phyloP scores from a whole-genome alignment of 2,113 vertebrate species.

The Saguinus imperator region DNA sequence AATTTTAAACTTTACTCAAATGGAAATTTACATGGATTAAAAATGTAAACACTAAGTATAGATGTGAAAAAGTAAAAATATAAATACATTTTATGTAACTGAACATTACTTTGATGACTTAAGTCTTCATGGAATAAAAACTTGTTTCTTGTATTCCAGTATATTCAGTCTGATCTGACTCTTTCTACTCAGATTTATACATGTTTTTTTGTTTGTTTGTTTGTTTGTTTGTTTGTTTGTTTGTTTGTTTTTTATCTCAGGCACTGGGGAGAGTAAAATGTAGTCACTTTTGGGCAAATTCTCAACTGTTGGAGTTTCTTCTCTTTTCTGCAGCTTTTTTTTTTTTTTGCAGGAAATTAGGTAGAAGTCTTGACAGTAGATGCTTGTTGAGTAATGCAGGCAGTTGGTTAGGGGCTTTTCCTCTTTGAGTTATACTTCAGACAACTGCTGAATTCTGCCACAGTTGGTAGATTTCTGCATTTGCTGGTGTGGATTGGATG shows the following conservation, averaged over 20 bases:
- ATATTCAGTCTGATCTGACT: not conserved
- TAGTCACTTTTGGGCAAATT: not conserved
- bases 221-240: too few species aligned
- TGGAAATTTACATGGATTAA: not conserved
- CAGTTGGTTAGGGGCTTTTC: not conserved
- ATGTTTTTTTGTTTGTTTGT: not conserved
- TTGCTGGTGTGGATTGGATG: not conserved
- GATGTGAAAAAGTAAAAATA: slow-evolving; percentile 4
- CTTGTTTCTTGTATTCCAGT: not conserved
- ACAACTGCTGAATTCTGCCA: not conserved
- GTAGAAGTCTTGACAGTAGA: not conserved
- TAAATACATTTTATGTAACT: slow-evolving; percentile 3
- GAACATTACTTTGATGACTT: not conserved
- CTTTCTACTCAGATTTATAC: not conserved
- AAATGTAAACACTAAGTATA: not conserved
- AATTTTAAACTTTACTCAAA: not conserved
- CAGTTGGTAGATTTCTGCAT: not conserved
- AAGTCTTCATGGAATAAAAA: not conserved
- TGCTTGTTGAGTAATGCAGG: not conserved
- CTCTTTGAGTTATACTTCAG: not conserved
- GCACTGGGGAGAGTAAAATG: not conserved
- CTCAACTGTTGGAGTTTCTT: not conserved
- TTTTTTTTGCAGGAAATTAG: too few species aligned
- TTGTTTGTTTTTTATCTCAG: not conserved
- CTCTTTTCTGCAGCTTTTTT: not conserved